Evolutionary conservation across 2,888 invertebrate species (phyloP).

Genomic region (Hirtodrosophila histrioides): DNA sequence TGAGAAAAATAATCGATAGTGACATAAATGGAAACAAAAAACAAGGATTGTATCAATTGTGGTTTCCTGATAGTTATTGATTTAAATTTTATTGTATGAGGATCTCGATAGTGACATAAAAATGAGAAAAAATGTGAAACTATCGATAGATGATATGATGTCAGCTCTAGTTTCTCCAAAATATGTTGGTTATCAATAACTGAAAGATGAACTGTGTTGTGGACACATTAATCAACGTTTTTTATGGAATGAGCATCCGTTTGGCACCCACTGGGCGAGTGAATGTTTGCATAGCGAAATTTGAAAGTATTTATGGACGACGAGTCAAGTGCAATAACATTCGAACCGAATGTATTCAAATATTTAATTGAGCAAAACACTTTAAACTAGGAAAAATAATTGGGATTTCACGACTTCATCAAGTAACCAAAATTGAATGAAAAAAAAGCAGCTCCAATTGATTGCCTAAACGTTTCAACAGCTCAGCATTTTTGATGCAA

Average conservation of each 20-base stretch:
- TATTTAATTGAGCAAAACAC: slow-evolving; percentile 63
- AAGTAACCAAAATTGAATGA: neutral
- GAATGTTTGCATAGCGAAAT: slow-evolving; percentile 50
- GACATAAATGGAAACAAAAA: too few species aligned
- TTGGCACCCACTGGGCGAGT: slow-evolving; percentile 40
- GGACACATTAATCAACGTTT: too few species aligned
- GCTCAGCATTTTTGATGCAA: slow-evolving; percentile 71
- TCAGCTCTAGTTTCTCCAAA: too few species aligned
- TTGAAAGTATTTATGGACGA: slow-evolving; percentile 52
- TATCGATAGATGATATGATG: too few species aligned
- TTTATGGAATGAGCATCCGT: slow-evolving; percentile 4
- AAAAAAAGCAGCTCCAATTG: slow-evolving; percentile 61
- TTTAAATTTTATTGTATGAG: too few species aligned
- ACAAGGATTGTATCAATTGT: too few species aligned
- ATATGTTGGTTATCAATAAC: too few species aligned
- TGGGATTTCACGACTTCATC: slow-evolving; percentile 58
- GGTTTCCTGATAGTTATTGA: too few species aligned
- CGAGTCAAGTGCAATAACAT: slow-evolving; percentile 15
- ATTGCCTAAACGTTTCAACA: slow-evolving; percentile 75
- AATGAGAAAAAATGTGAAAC: too few species aligned
- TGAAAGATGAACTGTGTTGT: too few species aligned
- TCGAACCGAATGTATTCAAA: slow-evolving; percentile 48
- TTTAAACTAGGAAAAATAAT: slow-evolving; percentile 34
- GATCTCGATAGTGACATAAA: too few species aligned
- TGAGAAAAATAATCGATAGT: too few species aligned